phyloP scores from a whole-genome alignment of 1,140 invertebrate species.

The Plectus sambesii region DNA sequence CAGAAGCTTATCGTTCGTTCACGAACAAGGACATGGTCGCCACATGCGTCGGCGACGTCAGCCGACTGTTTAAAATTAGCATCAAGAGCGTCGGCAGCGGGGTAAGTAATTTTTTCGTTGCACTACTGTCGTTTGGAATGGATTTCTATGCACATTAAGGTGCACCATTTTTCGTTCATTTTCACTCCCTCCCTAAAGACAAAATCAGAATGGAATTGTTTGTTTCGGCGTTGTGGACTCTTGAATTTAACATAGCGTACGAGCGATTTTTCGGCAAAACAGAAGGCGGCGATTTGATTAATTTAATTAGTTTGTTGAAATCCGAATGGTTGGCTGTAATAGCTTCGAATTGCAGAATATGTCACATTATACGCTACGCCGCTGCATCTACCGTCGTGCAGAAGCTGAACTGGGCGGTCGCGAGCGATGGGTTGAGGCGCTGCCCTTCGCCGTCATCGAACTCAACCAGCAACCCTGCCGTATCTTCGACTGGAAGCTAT shows the following conservation, averaged over 20 bases:
- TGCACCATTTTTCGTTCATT: too few relatives aligned
- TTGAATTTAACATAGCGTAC: too few relatives aligned
- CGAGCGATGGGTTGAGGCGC: constrained; percentile 5
- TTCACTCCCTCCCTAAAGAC: too few relatives aligned
- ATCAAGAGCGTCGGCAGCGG: constrained; percentile 8
- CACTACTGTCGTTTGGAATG: too few relatives aligned
- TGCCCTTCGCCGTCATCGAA: constrained; percentile 9
- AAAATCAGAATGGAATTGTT: too few relatives aligned
- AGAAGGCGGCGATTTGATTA: too few relatives aligned
- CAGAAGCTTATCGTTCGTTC: not conserved
- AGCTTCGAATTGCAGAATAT: constrained; percentile 1
- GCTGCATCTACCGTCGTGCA: constrained; percentile 1
- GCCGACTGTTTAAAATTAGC: constrained; percentile 4
- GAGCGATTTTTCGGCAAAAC: too few relatives aligned
- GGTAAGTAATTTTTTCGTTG: not conserved
- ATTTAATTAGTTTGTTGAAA: too few relatives aligned
- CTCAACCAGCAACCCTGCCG: constrained; percentile 3
- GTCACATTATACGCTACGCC: constrained; percentile 1
- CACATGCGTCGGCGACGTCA: constrained; percentile 3
- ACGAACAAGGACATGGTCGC: not conserved
- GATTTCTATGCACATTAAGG: too few relatives aligned
- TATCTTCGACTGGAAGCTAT: not conserved
- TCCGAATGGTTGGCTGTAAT: too few relatives aligned
- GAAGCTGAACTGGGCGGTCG: constrained; percentile 1
- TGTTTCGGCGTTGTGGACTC: too few relatives aligned